Evolutionary conservation across 37 sponge, comb jelly and placozoan genomes (phyloP).

Genomic region (Lycopodina hypogea): DNA sequence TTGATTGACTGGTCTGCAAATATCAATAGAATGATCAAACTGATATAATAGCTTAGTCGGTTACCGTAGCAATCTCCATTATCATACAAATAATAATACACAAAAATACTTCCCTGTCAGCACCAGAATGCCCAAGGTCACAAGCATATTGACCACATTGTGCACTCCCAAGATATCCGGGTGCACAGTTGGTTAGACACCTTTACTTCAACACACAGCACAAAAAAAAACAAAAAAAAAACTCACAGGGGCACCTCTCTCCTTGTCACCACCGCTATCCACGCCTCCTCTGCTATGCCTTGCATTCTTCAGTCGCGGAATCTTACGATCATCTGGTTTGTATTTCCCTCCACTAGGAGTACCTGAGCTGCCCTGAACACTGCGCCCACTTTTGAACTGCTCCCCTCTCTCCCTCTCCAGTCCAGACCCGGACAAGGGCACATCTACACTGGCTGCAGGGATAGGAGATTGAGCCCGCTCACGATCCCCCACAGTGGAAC

Average conservation of each 20-base stretch:
- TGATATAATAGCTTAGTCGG: too few relatives aligned
- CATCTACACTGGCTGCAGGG: not conserved
- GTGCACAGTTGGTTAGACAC: too few relatives aligned
- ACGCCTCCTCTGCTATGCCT: not conserved
- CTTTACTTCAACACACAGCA: too few relatives aligned
- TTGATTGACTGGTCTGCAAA: too few relatives aligned
- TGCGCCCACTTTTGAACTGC: not conserved
- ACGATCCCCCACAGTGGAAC: not conserved
- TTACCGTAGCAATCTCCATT: too few relatives aligned
- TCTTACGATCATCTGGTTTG: constrained; percentile 10
- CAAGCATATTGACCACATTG: too few relatives aligned
- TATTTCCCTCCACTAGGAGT: not conserved
- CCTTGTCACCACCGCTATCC: not conserved
- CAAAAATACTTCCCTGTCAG: too few relatives aligned
- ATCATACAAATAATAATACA: too few relatives aligned
- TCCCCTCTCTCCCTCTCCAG: not conserved
- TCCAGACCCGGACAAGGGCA: not conserved
- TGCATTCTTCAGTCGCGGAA: constrained; percentile 16
- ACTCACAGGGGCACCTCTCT: not conserved
- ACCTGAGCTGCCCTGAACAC: not conserved
- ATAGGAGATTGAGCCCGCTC: constrained; percentile 1
- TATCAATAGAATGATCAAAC: too few relatives aligned
- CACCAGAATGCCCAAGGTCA: too few relatives aligned
- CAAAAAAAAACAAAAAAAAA: constrained; percentile 2
- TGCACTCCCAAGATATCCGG: too few relatives aligned